These are phyloP conservation scores for Eupeodes latifasciatus DNA, from an alignment of 2,888 invertebrate species.

Conservation along the genomic window DNA sequence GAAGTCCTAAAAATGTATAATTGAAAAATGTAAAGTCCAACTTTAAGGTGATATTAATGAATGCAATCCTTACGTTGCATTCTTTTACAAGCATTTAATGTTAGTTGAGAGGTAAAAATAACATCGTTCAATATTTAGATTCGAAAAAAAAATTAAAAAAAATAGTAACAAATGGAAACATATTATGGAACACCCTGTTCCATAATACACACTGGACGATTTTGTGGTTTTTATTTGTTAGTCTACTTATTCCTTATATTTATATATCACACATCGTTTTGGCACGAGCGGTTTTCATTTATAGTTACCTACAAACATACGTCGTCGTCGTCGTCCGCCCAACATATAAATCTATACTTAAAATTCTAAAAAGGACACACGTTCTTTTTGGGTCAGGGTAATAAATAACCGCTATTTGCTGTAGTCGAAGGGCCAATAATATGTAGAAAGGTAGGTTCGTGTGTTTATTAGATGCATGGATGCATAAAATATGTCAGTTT, in stretches of 20 bases:
- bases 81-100: too few relatives aligned
- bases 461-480: constrained; percentile 39
- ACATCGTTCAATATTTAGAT: too few relatives aligned
- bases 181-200: not conserved
- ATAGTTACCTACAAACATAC: constrained; percentile 1
- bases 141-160: too few relatives aligned
- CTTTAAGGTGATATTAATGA: too few relatives aligned
- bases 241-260: constrained; percentile 36
- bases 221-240: constrained; percentile 34
- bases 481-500: constrained; percentile 38
- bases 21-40: too few relatives aligned
- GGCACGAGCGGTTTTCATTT: constrained; percentile 40
- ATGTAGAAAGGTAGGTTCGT: not conserved
- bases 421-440: not conserved
- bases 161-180: not conserved
- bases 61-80: too few relatives aligned
- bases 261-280: constrained; percentile 47
- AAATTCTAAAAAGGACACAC: constrained; percentile 67
- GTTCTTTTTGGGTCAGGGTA: constrained; percentile 68
- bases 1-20: too few relatives aligned
- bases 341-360: constrained; percentile 5
- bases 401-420: constrained; percentile 42
- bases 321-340: constrained; percentile 45
- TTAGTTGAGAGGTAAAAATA: too few relatives aligned
- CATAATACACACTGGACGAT: not conserved